Evolutionary conservation across 35 echinoderm and acorn worm species (phyloP), one percentile per base, ranked within the genome.

Genomic region (Apostichopus japonicus): DNA sequence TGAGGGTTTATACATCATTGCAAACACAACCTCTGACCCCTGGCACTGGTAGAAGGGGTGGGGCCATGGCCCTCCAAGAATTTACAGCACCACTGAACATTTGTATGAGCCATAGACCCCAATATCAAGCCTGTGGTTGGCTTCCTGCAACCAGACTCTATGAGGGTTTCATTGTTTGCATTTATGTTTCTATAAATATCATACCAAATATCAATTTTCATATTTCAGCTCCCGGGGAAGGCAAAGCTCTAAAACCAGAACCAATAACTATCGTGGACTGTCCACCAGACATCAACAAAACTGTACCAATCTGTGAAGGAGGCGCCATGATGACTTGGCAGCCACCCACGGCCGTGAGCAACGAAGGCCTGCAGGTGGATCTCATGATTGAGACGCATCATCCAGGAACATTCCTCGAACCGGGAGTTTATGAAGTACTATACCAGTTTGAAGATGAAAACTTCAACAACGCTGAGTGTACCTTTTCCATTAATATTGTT

Each of bases 371-470:
- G 24, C 8, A 10, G 1, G 67, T 89, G 2, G 5, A 44, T 17
- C 63, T 89, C 10, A 44, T 73, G 0, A n/a, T 72, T 65, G 21
- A 72, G 11, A 72, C 59, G 5, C 13, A 89, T 6, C 86, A 89
- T 17, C 62, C 86, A 5, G 86, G 86, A n/a, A 67, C 15, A 17
- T 11, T 89, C 19, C 72, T 65, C 23, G 56, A 8, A 8, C 86
- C 86, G 0, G 86, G 86, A 51, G 63, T 89, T 73, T 89, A 89
- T 23, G 86, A 65, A 11, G 33, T 51, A 17, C 67, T 73, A 52
- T 89, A 89, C 51, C 61, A 52, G 56, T 89, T 89, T 89, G 56
- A 73, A n/a, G 86, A 89, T 73, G 86, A 72, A 19, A 5, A 89
- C 25, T 53, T 72, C 15, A 89, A 89, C 33, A 62, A 23, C 8